Percentiles rank a stretch among this genome's conserved stretches.
Evolutionary conservation across 2,888 invertebrate species (phyloP).

Genomic region (Lycocerus yunnanus): DNA sequence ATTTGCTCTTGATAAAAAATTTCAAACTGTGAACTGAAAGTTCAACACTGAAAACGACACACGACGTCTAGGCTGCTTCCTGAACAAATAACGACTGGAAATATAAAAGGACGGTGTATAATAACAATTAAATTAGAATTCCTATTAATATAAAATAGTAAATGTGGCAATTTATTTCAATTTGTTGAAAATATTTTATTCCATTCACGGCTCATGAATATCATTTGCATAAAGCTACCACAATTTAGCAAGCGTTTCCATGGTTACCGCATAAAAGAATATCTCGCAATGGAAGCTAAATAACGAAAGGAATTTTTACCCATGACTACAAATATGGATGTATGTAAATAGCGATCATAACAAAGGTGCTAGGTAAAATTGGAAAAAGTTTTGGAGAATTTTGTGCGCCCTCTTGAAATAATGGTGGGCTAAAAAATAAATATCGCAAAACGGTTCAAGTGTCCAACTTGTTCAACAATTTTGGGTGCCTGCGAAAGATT

Average conservation of each 20-base stretch:
- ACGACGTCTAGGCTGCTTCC: background rate
- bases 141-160: background rate
- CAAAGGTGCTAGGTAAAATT: conserved; percentile 6
- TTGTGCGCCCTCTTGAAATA: background rate
- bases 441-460: background rate
- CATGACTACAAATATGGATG: conserved; percentile 11
- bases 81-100: background rate
- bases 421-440: background rate
- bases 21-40: background rate
- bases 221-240: conserved; percentile 20
- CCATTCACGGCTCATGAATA: conserved; percentile 17
- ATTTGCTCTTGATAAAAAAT: background rate
- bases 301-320: conserved; percentile 9
- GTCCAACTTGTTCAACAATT: background rate
- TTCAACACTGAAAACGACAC: background rate
- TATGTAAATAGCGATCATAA: conserved; percentile 6
- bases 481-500: background rate
- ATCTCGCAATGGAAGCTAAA: conserved; percentile 12
- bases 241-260: conserved; percentile 13
- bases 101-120: background rate
- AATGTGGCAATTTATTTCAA: conserved; percentile 10
- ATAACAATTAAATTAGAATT: background rate
- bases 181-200: conserved; percentile 7
- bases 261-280: conserved; percentile 23
- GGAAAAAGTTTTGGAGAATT: background rate